Evolutionary conservation across 2,888 invertebrate genomes (phyloP).

Genomic region (Drosophila neonasuta): DNA sequence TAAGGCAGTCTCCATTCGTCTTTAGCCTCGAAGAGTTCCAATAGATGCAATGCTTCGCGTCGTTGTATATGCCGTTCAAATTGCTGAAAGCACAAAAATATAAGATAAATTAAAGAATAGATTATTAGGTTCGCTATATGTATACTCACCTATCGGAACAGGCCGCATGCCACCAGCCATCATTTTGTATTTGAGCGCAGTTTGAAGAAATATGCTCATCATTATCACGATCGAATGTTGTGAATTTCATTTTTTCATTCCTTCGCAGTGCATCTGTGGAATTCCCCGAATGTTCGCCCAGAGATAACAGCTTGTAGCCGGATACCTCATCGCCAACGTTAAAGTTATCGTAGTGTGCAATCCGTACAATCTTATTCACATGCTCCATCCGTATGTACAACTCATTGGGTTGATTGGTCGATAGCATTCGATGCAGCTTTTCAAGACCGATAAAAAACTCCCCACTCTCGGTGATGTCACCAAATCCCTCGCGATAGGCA

Average conservation of each 20-base stretch:
- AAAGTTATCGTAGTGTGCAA: conserved; percentile 20
- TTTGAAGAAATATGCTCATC: background rate
- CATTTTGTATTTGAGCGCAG: background rate
- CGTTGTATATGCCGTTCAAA: conserved; percentile 22
- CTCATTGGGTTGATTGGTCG: conserved; percentile 3
- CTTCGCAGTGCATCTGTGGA: conserved; percentile 2
- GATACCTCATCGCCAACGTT: conserved; percentile 8
- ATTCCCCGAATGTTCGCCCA: conserved; percentile 5
- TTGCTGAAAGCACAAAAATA: background rate
- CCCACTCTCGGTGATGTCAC: background rate
- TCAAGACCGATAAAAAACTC: conserved; percentile 25
- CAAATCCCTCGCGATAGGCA: conserved; percentile 10
- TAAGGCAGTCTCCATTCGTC: conserved; percentile 3
- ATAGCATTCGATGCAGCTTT: conserved; percentile 11
- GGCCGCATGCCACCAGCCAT: conserved; percentile 25
- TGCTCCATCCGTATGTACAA: conserved; percentile 9
- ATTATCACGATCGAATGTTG: conserved; percentile 21
- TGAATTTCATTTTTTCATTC: conserved; percentile 10
- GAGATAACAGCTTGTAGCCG: background rate
- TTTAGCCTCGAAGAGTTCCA: background rate
- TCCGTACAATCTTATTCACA: background rate
- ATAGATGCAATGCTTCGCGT: conserved; percentile 3
- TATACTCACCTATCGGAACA: conserved; percentile 14
- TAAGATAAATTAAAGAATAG: too few relatives aligned
- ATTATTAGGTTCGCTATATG: background rate